phyloP scores from a whole-genome alignment of 2,797 vertebrate species.

The Darevskia mixta region DNA sequence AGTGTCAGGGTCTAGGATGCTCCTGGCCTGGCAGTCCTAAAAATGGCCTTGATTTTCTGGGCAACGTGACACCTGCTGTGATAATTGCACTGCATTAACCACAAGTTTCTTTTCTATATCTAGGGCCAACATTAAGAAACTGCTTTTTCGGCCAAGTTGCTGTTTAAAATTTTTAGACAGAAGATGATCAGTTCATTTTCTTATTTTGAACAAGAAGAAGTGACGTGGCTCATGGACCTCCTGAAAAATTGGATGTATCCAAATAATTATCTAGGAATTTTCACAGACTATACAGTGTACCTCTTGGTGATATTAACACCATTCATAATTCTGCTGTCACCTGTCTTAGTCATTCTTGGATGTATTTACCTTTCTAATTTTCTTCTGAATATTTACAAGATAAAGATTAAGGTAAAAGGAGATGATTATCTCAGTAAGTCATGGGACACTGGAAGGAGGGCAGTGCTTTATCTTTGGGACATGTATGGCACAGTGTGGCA shows the following conservation, averaged over 20 bases:
- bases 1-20: too few relatives aligned
- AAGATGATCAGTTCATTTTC: slow-evolving; percentile 84
- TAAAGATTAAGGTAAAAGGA: slow-evolving; percentile 86
- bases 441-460: slow-evolving; percentile 88
- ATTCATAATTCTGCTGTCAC: slow-evolving; percentile 83
- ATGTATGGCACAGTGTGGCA: slow-evolving; percentile 88
- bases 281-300: slow-evolving; percentile 83
- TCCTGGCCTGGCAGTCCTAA: too few relatives aligned
- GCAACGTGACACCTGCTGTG: background rate
- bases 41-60: background rate
- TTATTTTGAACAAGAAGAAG: slow-evolving; percentile 70
- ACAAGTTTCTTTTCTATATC: background rate
- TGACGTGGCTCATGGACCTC: slow-evolving; percentile 79
- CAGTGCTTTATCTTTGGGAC: slow-evolving; percentile 85
- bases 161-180: background rate
- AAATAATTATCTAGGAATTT: slow-evolving; percentile 81
- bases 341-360: slow-evolving; percentile 86
- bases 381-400: slow-evolving; percentile 90
- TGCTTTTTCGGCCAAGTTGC: background rate
- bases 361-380: slow-evolving; percentile 88
- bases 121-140: slow-evolving; percentile 8
- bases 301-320: slow-evolving; percentile 88
- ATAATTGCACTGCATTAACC: background rate
- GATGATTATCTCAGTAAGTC: slow-evolving; percentile 87
- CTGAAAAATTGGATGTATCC: slow-evolving; percentile 83